A percentile compares a stretch with the other conserved stretches of the same genome.
phyloP scores from a whole-genome alignment of 1,140 invertebrate genomes.

The Drosophila sproati region DNA sequence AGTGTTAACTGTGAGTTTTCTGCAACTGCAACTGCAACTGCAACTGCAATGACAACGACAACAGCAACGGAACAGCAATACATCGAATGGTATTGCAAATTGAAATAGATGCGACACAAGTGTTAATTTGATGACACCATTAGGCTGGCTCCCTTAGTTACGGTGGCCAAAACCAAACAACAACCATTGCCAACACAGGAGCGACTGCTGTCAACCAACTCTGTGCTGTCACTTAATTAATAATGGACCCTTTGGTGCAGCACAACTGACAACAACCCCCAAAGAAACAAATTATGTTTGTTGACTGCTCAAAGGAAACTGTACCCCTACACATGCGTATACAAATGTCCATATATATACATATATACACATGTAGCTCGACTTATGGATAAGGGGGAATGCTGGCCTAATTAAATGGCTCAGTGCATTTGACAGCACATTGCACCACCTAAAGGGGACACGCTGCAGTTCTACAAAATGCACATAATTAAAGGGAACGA shows the following conservation, averaged over 20 bases:
- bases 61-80: not conserved
- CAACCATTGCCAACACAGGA: not conserved
- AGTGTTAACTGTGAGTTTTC: constrained; percentile 1
- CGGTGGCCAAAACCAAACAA: not conserved
- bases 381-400: not conserved
- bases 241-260: constrained; percentile 27
- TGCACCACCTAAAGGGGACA: not conserved
- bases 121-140: constrained; percentile 44
- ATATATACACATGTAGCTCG: not conserved
- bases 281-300: not conserved
- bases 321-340: too few relatives aligned
- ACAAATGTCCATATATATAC: not conserved
- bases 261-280: not conserved
- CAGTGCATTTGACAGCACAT: constrained; percentile 12
- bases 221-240: constrained; percentile 30
- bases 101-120: constrained; percentile 40
- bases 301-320: not conserved
- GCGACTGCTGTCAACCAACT: constrained; percentile 3
- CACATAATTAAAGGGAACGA: constrained; percentile 45
- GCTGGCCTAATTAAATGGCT: constrained; percentile 14
- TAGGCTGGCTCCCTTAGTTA: constrained; percentile 1
- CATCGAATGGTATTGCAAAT: constrained; percentile 30
- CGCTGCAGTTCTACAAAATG: constrained; percentile 14
- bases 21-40: constrained; percentile 9
- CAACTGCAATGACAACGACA: constrained; percentile 1